Percentiles rank a stretch among this genome's conserved stretches.
Conservation (phyloP, 2,888 invertebrate species). For the Lacanobia wlatinum region DNA sequence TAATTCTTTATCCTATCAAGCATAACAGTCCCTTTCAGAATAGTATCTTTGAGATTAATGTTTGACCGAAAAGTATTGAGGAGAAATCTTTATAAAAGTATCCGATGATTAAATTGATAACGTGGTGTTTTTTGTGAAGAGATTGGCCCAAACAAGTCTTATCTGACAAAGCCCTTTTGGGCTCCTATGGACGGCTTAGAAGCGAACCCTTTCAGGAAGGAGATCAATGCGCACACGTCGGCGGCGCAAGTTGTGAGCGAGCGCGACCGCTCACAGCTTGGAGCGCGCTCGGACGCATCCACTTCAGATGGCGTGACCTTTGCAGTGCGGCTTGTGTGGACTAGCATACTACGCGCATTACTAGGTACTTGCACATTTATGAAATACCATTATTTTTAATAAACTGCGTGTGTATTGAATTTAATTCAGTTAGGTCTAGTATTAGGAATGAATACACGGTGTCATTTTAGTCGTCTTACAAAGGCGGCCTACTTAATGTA, state of each 20-base stretch:
- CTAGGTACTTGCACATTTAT: not conserved
- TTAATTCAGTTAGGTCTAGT: no score
- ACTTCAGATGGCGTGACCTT: not conserved
- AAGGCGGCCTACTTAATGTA: no score
- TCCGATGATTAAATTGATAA: conserved; percentile 86
- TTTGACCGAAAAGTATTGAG: conserved; percentile 62
- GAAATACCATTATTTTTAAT: no score
- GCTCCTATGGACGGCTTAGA: conserved; percentile 79
- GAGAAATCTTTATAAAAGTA: conserved; percentile 66
- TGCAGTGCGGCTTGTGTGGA: not conserved
- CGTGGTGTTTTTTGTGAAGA: conserved; percentile 77
- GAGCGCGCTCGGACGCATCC: no score
- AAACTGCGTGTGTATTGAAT: no score
- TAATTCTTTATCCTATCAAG: conserved; percentile 75
- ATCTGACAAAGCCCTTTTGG: conserved; percentile 82
- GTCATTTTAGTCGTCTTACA: no score
- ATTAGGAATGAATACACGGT: no score
- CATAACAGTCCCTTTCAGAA: conserved; percentile 68
- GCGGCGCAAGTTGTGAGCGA: conserved; percentile 56
- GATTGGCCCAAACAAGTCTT: conserved; percentile 82
- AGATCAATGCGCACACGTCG: conserved; percentile 77
- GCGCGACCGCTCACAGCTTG: not conserved
- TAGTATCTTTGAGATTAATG: conserved; percentile 72
- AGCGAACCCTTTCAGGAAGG: conserved; percentile 83
- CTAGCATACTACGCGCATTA: not conserved